A percentile compares a stretch with the other conserved stretches of the same genome.
Conservation (phyloP, 2,113 vertebrate genomes). For the Phyllopteryx taeniolatus region DNA sequence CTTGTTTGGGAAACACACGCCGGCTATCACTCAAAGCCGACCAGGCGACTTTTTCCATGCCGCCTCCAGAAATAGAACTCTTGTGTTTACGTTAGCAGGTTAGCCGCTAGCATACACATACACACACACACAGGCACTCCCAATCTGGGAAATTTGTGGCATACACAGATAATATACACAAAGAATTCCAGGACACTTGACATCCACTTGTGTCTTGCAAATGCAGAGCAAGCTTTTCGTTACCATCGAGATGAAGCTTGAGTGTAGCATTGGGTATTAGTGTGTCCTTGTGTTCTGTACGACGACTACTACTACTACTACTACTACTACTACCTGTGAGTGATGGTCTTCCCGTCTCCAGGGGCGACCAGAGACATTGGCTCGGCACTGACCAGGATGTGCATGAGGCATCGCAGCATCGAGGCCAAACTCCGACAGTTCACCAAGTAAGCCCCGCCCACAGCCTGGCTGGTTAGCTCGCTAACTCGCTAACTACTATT, state of each 20-base stretch:
- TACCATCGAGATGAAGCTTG: no score
- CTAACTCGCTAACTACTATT: neutral
- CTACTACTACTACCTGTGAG: neutral
- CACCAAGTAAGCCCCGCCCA: slow-evolving; percentile 83
- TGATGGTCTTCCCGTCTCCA: slow-evolving; percentile 55
- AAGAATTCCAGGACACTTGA: neutral
- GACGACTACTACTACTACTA: neutral
- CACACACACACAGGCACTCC: slow-evolving; percentile 5
- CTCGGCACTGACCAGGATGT: slow-evolving; percentile 95
- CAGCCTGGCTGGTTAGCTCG: neutral
- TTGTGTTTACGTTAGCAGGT: slow-evolving; percentile 65
- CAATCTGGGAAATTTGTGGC: no score
- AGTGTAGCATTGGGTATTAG: no score
- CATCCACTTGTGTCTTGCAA: neutral
- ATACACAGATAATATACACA: slow-evolving; percentile 12
- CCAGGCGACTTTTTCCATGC: slow-evolving; percentile 68
- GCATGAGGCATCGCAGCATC: slow-evolving; percentile 98
- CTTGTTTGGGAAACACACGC: slow-evolving; percentile 67
- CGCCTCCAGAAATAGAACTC: slow-evolving; percentile 63
- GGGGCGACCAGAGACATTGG: slow-evolving; percentile 95
- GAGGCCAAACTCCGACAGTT: slow-evolving; percentile 97
- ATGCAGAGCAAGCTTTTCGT: no score
- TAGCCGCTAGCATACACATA: slow-evolving; percentile 30
- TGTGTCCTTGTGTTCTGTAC: no score
- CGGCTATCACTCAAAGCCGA: slow-evolving; percentile 40